Percentiles rank a stretch among this genome's conserved stretches.
Conservation (phyloP, 2,888 invertebrate genomes). For the Mesorhabditis spiculigera region DNA sequence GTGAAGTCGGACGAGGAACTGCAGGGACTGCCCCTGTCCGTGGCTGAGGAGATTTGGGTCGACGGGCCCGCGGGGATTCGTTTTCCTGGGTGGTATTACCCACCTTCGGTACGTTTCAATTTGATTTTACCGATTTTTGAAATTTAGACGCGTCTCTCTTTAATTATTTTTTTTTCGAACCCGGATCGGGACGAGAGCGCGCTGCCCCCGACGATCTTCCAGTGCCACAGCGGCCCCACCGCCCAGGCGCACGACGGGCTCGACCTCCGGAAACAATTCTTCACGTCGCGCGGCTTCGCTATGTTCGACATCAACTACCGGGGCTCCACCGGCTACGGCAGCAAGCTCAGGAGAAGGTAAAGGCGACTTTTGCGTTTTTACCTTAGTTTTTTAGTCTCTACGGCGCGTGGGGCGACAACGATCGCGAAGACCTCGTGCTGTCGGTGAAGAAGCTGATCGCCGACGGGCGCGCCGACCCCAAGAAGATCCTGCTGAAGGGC, state of each 20-base stretch:
- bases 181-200: constrained; percentile 26
- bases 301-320: constrained; percentile 62
- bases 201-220: constrained; percentile 60
- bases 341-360: constrained; percentile 58
- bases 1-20: no score
- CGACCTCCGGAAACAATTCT: constrained; percentile 58
- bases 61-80: no score
- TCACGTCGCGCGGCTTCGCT: constrained; percentile 59
- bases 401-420: constrained; percentile 59
- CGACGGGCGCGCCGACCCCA: constrained; percentile 53
- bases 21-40: no score
- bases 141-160: no score
- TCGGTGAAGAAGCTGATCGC: constrained; percentile 58
- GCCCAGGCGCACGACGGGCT: constrained; percentile 48
- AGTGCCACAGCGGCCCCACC: constrained; percentile 63
- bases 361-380: constrained; percentile 12
- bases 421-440: constrained; percentile 60
- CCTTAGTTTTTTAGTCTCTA: constrained; percentile 35
- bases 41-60: no score
- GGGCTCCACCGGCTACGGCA: constrained; percentile 61
- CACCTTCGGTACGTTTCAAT: no score
- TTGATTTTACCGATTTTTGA: no score
- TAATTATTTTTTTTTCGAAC: no score
- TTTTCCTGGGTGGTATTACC: no score
- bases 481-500: constrained; percentile 60